Evolutionary conservation across 2,888 invertebrate species (phyloP), one percentile per base, ranked within the genome.

Genomic region (Congeria kusceri): DNA sequence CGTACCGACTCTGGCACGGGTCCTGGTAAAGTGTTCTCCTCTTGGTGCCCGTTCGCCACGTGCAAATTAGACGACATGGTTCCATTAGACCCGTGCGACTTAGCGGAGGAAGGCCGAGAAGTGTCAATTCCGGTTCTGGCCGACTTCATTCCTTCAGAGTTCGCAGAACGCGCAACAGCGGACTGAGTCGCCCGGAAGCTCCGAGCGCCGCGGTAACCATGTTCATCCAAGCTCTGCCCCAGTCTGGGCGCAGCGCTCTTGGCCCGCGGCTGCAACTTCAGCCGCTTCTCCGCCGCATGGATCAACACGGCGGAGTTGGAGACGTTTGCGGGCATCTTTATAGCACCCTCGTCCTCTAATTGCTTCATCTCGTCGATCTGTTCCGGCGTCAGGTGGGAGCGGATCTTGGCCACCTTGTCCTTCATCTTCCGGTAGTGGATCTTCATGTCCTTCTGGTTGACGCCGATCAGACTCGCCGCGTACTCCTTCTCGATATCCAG

Each of bases 361-460:
- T 83, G 62, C 61, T 87, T 83, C 23, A 92, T 68, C 44, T 87
- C 84, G 0, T 78, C 75, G 18, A 92, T 90, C 64, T 92, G 87
- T 1, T 91, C 89, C 7, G 80, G 78, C 0, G 84, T 79, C 0
- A 92, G 79, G 71, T 91, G 76, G 7, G 91, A 91, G 65, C 86
- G 88, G 27, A 92, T 91, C 29, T 83, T 86, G 0, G 88, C 79
- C 0, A 91, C 91, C 69, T 84, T 89, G 29, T 91, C 89, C 68
- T 90, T 90, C 28, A 92, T 75, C 18, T 88, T 84, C 69, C 86
- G 87, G 74, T 90, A 87, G 47, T 88, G 86, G 18, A 91, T 86
- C 66, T 88, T 90, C 56, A 92, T 84, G 27, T 90, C 84, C 59
- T 90, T 85, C 66, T 89, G 87, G 65, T 90, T 87, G 5, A 92